These are phyloP conservation scores for Palythoa caribaeorum DNA, from an alignment of 92 coral and sea anemone species.

Conservation along the genomic window DNA sequence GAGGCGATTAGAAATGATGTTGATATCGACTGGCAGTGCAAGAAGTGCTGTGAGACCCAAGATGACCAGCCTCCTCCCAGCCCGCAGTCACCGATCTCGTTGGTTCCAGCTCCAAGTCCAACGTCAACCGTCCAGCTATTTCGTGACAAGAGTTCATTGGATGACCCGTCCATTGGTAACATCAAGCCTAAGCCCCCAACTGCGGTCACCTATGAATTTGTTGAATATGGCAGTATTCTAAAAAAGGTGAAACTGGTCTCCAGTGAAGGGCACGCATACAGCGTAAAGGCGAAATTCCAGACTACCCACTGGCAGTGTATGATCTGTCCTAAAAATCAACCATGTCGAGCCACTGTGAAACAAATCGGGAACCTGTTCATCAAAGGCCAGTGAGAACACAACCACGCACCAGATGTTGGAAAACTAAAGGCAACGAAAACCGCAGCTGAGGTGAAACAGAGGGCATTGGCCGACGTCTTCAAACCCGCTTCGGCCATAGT, in stretches of 20 bases:
- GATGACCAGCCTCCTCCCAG: not conserved
- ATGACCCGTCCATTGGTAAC: too few relatives aligned
- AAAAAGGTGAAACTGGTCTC: conserved; percentile 8
- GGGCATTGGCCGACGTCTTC: not conserved
- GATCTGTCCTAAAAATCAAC: not conserved
- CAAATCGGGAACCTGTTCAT: not conserved
- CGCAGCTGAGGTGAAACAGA: not conserved
- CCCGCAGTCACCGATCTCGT: too few relatives aligned
- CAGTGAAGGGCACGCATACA: too few relatives aligned
- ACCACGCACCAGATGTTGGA: not conserved
- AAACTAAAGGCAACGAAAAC: too few relatives aligned
- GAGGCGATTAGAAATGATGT: not conserved
- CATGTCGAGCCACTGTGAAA: too few relatives aligned
- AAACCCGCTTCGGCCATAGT: too few relatives aligned
- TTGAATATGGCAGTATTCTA: conserved; percentile 7
- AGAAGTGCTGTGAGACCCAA: not conserved
- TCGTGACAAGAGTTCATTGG: not conserved
- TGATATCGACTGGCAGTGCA: too few relatives aligned
- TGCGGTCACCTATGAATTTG: not conserved
- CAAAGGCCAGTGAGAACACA: not conserved
- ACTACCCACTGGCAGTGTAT: conserved; percentile 24
- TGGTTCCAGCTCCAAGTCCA: not conserved
- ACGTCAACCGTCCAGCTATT: not conserved
- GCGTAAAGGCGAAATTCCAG: too few relatives aligned
- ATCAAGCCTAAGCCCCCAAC: not conserved